Evolutionary conservation across 1,140 invertebrate genomes (phyloP), one percentile per base, ranked within the genome.

Genomic region (Triops longicaudatus): DNA sequence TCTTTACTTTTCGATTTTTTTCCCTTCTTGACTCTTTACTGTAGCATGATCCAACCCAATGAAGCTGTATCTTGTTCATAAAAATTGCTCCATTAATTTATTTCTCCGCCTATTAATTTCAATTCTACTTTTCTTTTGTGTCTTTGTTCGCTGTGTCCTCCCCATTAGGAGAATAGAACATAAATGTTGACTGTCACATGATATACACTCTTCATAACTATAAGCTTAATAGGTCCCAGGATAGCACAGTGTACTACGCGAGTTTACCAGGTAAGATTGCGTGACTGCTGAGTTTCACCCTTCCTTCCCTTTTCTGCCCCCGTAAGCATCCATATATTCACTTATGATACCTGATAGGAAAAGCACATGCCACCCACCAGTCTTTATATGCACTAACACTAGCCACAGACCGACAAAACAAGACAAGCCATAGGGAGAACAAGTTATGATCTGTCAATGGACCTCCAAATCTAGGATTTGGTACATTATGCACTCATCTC

Each of bases 341-440:
- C 31, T 4, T 63, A 22, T 22, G 50, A 63, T 17, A 17, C 50
- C 10, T 63, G 50, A 63, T 63, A 63, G 50, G 50, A 7, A 63
- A 17, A 63, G 50, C 50, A 63, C 50, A 63, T 63, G 50, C 50
- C 50, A 63, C 22, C 50, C n/a, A 1, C 6, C 31, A 37, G 50
- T 63, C 50, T 63, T 63, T n/a, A 63, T 63, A 22, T 63, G 50
- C 50, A 63, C 14, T 63, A 63, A 63, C 50, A 63, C 50, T 63
- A 63, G 17, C 10, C 50, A 63, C 17, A 0, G 50, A 22, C 50
- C 14, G n/a, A 63, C 17, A 63, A 17, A 22, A 63, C 22, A 17
- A 2, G 50, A 63, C 14, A 17, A 63, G 22, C 50, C 50, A 63
- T 63, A 63, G 17, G 2, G 22, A 44, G 1, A 44, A 63, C 50